Percentiles rank a stretch among this genome's conserved stretches.
phyloP scores from a whole-genome alignment of 1,140 invertebrate species.

The Drosophila kanapiae region DNA sequence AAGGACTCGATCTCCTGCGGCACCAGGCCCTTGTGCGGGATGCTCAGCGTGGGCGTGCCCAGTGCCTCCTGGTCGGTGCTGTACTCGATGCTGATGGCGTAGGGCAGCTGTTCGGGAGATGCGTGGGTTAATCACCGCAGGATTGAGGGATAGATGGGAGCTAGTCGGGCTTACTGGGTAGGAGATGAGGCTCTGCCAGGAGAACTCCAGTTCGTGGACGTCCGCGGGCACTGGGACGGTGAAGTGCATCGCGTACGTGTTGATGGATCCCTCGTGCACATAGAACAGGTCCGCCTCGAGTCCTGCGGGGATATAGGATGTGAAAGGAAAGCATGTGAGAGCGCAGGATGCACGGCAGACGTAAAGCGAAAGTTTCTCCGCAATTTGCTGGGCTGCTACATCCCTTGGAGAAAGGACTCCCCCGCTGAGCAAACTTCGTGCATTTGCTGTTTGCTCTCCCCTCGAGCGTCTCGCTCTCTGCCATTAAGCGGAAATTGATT shows the following conservation, averaged over 20 bases:
- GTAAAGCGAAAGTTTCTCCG: conserved; percentile 70
- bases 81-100: conserved; percentile 92
- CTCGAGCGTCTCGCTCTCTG: conserved; percentile 25
- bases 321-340: conserved; percentile 3
- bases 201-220: conserved; percentile 94
- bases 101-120: conserved; percentile 88
- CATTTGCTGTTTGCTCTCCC: conserved; percentile 69
- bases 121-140: conserved; percentile 55
- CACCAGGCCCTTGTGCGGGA: conserved; percentile 91
- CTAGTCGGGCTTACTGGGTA: conserved; percentile 89
- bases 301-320: conserved; percentile 86
- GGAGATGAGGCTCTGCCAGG: conserved; percentile 92
- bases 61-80: conserved; percentile 90
- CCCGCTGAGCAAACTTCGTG: conserved; percentile 69
- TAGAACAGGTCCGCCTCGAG: conserved; percentile 93
- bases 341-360: conserved; percentile 53
- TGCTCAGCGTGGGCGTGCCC: conserved; percentile 91
- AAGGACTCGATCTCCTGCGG: conserved; percentile 91
- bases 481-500: conserved; percentile 76
- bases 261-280: conserved; percentile 94
- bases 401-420: conserved; percentile 17
- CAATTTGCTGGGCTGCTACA: no score
- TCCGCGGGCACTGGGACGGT: conserved; percentile 92
- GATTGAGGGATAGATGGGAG: background rate
- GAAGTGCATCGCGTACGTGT: conserved; percentile 95